A percentile compares a stretch with the other conserved stretches of the same genome.
Evolutionary conservation across 2,888 invertebrate species (phyloP).

Genomic region (Thysanoteuthis rhombus): DNA sequence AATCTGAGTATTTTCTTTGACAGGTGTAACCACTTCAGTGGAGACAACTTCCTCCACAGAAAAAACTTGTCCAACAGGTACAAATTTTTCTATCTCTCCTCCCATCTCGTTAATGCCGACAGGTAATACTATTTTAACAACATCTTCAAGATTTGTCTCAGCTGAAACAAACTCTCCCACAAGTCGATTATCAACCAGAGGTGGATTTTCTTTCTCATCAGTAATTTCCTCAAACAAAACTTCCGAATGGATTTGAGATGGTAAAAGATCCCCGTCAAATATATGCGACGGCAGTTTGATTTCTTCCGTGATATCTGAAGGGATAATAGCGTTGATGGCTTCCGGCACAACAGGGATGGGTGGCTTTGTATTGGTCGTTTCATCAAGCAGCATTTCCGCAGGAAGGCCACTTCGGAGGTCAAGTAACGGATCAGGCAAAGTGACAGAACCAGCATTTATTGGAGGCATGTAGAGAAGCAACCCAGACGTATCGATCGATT

Average conservation of each 20-base stretch:
- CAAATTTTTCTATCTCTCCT: conserved; percentile 19
- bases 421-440: background rate
- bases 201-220: background rate
- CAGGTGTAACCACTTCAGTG: background rate
- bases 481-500: background rate
- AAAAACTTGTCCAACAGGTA: conserved; percentile 26
- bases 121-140: background rate
- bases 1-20: background rate
- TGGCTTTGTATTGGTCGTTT: conserved; percentile 13
- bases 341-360: background rate
- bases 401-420: background rate
- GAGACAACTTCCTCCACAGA: conserved; percentile 31
- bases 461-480: conserved; percentile 17
- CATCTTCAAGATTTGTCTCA: background rate
- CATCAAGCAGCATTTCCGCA: conserved; percentile 1
- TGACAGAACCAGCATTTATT: background rate
- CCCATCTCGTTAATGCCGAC: background rate
- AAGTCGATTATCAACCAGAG: no score
- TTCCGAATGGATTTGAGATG: background rate
- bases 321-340: background rate
- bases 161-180: conserved; percentile 37
- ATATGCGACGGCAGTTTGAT: conserved; percentile 13
- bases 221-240: conserved; percentile 21
- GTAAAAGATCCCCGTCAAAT: conserved; percentile 21
- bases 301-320: background rate